phyloP scores from a whole-genome alignment of 2,113 vertebrate genomes.

The Cheilinus undulatus region DNA sequence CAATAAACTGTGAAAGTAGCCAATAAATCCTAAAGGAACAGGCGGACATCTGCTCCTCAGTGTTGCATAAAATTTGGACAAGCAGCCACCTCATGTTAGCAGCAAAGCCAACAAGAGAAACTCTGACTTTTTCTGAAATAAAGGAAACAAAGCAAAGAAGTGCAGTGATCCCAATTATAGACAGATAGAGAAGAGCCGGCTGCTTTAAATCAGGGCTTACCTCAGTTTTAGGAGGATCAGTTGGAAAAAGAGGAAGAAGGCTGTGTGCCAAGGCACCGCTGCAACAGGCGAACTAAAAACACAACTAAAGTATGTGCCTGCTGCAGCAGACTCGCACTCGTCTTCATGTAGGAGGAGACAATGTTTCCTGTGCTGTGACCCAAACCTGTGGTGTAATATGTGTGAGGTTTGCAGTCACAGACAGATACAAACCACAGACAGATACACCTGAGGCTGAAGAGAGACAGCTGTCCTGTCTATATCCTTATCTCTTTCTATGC shows the following conservation, averaged over 20 bases:
- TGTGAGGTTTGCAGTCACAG: constrained; percentile 52
- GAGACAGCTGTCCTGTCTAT: background rate
- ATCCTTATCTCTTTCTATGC: background rate
- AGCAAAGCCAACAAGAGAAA: constrained; percentile 2
- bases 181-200: constrained; percentile 2
- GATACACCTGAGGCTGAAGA: constrained; percentile 16
- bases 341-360: constrained; percentile 61
- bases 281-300: constrained; percentile 44
- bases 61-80: constrained; percentile 6
- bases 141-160: background rate
- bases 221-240: constrained; percentile 46
- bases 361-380: constrained; percentile 59
- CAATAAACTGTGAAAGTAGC: background rate
- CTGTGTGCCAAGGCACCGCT: constrained; percentile 39
- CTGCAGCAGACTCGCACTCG: constrained; percentile 17
- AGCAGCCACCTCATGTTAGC: constrained; percentile 10
- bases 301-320: constrained; percentile 38
- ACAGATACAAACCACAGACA: constrained; percentile 57
- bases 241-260: constrained; percentile 14
- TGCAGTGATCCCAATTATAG: background rate
- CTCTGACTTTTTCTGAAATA: background rate
- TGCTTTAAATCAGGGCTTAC: constrained; percentile 56
- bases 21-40: constrained; percentile 20
- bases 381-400: constrained; percentile 24
- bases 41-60: constrained; percentile 13